phyloP scores from a whole-genome alignment of 2,797 vertebrate species.

The Gymnodraco acuticeps region DNA sequence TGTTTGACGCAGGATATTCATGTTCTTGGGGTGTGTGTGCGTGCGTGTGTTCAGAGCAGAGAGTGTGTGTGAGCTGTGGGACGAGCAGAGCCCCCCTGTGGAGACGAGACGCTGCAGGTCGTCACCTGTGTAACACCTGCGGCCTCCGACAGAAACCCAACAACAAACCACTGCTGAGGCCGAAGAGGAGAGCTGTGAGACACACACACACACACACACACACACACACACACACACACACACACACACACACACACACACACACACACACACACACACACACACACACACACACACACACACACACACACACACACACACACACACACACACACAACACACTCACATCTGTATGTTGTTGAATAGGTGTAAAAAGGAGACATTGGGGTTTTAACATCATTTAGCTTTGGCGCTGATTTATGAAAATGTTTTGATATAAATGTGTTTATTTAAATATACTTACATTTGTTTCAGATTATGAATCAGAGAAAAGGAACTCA shows the following conservation, averaged over 20 bases:
- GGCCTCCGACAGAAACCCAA: conserved; percentile 4
- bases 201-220: background rate
- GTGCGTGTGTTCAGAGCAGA: conserved; percentile 27
- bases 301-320: too few species aligned
- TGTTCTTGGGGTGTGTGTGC: background rate
- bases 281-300: background rate
- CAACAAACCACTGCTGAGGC: conserved; percentile 50
- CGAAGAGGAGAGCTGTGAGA: conserved; percentile 48
- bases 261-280: too few species aligned
- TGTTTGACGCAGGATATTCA: background rate
- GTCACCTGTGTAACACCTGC: conserved; percentile 60
- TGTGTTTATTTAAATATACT: background rate
- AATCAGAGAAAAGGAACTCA: conserved; percentile 82
- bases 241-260: background rate
- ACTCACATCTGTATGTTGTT: background rate
- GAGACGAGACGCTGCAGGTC: conserved; percentile 37
- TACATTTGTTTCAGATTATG: conserved; percentile 67
- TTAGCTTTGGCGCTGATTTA: too few species aligned
- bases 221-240: background rate
- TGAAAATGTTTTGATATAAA: too few species aligned
- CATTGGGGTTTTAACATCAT: too few species aligned
- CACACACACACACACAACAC: too few species aligned
- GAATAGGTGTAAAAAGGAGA: too few species aligned
- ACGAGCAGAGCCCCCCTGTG: conserved; percentile 50
- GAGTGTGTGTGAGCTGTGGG: conserved; percentile 50